A percentile compares a stretch with the other conserved stretches of the same genome.
phyloP scores from a whole-genome alignment of 2,797 vertebrate genomes.

The Phrynocephalus guinanensis region DNA sequence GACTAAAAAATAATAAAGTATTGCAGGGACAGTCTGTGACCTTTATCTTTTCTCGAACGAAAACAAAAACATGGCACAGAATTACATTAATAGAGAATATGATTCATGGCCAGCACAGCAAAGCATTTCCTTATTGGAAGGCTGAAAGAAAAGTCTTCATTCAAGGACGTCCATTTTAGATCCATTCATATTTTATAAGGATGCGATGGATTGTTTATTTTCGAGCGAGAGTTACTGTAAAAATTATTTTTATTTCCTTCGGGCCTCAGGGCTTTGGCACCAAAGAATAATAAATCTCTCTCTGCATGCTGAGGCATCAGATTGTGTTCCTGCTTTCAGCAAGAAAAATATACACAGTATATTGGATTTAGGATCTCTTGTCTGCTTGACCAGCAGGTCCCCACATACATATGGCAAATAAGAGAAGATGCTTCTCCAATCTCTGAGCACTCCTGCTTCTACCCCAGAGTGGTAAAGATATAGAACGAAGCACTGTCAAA shows the following conservation, averaged over 20 bases:
- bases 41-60: conserved; percentile 51
- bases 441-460: background rate
- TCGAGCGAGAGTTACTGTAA: conserved; percentile 66
- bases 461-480: background rate
- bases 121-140: conserved; percentile 59
- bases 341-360: conserved; percentile 40
- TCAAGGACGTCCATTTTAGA: conserved; percentile 68
- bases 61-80: conserved; percentile 55
- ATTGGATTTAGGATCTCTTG: conserved; percentile 33
- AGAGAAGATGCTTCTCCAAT: conserved; percentile 2
- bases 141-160: conserved; percentile 63
- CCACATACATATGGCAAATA: conserved; percentile 7
- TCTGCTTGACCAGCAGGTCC: conserved; percentile 37
- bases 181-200: conserved; percentile 72
- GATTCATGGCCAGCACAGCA: conserved; percentile 57
- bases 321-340: conserved; percentile 57
- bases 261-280: conserved; percentile 59
- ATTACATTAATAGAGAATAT: conserved; percentile 67
- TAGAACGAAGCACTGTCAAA: background rate
- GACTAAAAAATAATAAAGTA: conserved; percentile 13
- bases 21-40: conserved; percentile 32
- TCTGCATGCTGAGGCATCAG: conserved; percentile 48
- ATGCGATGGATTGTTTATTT: conserved; percentile 65
- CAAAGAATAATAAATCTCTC: conserved; percentile 63
- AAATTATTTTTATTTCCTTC: conserved; percentile 70